Percentiles rank a stretch among this genome's conserved stretches.
Evolutionary conservation across 2,888 invertebrate species (phyloP).

Genomic region (Oxyscelio sp.): DNA sequence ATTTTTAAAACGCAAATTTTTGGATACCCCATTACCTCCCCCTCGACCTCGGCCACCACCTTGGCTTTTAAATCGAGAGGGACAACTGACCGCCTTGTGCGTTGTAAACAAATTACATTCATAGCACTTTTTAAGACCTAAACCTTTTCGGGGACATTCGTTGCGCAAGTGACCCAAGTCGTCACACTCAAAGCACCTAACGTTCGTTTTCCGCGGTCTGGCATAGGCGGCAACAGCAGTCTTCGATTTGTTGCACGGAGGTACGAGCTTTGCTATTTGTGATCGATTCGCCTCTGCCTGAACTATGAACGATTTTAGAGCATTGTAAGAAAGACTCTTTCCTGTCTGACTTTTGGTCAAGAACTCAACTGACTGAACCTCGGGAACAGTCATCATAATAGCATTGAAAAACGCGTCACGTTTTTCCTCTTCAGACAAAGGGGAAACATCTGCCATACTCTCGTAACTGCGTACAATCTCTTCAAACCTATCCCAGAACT

Average conservation of each 20-base stretch:
- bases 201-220: background rate
- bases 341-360: constrained; percentile 57
- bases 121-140: constrained; percentile 16
- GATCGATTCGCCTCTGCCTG: constrained; percentile 65
- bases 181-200: background rate
- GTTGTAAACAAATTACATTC: constrained; percentile 17
- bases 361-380: constrained; percentile 4
- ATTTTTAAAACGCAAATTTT: too few species aligned
- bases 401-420: constrained; percentile 50
- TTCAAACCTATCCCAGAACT: constrained; percentile 67
- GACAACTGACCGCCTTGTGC: background rate
- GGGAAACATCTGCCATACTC: background rate
- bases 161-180: background rate
- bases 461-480: constrained; percentile 58
- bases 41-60: background rate
- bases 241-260: too few species aligned
- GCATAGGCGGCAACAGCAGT: background rate
- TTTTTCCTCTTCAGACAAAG: too few species aligned
- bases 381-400: constrained; percentile 12
- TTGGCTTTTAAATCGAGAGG: too few species aligned
- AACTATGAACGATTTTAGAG: constrained; percentile 59
- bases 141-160: constrained; percentile 8
- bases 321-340: constrained; percentile 60
- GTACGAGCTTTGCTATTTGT: too few species aligned
- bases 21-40: background rate